Base-by-base conservation (phyloP, 2,888 invertebrate genomes). In the Plemyria rubiginata region DNA sequence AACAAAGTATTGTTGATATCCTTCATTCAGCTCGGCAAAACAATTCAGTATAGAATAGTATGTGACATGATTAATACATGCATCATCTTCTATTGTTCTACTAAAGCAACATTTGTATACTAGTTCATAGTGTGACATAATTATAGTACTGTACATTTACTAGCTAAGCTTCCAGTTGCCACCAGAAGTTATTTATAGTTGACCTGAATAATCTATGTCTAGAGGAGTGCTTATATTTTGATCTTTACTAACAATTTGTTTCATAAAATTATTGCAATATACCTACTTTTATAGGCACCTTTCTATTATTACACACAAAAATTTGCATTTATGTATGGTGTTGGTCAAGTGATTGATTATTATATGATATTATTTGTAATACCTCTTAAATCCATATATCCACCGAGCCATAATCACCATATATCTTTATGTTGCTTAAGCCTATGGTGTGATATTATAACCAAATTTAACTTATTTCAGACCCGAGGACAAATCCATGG, bases 401-500 rank as follows among this genome's bases (percentile, higher is more conserved):
- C n/a, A n/a, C n/a, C n/a, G n/a, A n/a, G n/a, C n/a, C n/a, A n/a
- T n/a, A n/a, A n/a, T n/a, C n/a, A 41, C 49, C 46, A 28, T 50
- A 45, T 9, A 54, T 11, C 11, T 38, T 38, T 9, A 38, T 38
- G 11, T 32, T 32, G 36, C 11, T 41, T 40, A 54, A 38, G 5
- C 15, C 29, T 28, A 36, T 52, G 49, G 53, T 38, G 15, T 36
- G 40, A 60, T n/a, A 49, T 40, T 55, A 48, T 55, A 43, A 54
- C 46, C 53, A 59, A 38, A 62, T 75, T 0, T 73, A 74, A 76
- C 78, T 76, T 46, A 29, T 94, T 94, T 74, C 94, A 97, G 97
- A 97, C 94, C 94, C 95, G 69, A 94, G 99, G 84, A 97, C 98
- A 79, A 97, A 97, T 88, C 95, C 96, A 89, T 98, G 97, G 97